A percentile compares a stretch with the other conserved stretches of the same genome.
These are phyloP conservation scores for Eupristina koningsbergeri DNA, from an alignment of 1,140 invertebrate species.

Conservation along the genomic window DNA sequence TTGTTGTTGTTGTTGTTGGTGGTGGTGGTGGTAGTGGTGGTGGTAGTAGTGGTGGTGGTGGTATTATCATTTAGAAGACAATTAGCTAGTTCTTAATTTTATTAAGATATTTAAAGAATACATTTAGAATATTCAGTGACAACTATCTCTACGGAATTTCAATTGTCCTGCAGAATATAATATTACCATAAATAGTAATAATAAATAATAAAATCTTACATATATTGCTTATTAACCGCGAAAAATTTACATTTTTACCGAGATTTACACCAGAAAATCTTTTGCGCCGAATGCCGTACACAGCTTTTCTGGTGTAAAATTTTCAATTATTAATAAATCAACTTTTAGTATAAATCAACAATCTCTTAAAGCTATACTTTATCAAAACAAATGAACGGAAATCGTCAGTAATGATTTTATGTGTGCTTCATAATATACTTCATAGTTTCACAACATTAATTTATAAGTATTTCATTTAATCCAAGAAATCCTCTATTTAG, in stretches of 20 bases:
- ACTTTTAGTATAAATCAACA: neutral
- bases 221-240: no score
- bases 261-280: neutral
- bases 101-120: no score
- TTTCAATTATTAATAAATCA: constrained; percentile 26
- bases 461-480: neutral
- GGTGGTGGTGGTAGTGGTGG: no score
- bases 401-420: neutral
- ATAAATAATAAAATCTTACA: no score
- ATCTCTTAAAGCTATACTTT: neutral
- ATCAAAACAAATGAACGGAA: neutral
- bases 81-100: no score
- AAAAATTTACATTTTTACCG: neutral
- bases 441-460: constrained; percentile 4
- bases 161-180: no score
- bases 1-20: no score
- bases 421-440: neutral
- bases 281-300: neutral
- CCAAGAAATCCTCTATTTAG: neutral
- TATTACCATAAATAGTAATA: no score
- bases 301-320: neutral
- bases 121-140: no score
- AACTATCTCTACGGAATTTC: no score
- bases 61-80: no score
- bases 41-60: no score